Evolutionary conservation across 2,797 vertebrate genomes (phyloP).

Genomic region (Cynopterus sphinx): DNA sequence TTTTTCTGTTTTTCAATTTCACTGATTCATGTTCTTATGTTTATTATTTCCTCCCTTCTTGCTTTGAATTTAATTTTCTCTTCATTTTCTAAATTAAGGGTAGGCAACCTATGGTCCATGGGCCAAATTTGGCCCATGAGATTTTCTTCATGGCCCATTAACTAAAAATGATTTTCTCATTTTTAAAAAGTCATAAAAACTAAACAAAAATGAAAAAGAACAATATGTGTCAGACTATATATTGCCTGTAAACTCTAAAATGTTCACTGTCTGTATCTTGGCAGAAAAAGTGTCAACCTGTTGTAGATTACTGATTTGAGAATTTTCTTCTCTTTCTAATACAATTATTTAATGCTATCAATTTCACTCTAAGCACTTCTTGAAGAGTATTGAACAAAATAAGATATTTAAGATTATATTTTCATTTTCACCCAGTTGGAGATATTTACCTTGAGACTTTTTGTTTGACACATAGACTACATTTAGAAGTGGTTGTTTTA

Average conservation of each 20-base stretch:
- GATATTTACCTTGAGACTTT: not conserved
- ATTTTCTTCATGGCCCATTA: not conserved
- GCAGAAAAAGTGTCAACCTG: not conserved
- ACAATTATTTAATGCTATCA: not conserved
- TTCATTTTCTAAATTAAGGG: not conserved
- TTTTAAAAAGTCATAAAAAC: not conserved
- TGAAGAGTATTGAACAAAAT: not conserved
- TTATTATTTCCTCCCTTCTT: not conserved
- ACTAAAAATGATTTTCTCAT: not conserved
- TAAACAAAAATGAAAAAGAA: not conserved
- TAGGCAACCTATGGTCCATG: not conserved
- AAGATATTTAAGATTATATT: not conserved
- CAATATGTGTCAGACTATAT: not conserved
- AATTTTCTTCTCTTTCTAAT: not conserved
- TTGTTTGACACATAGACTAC: not conserved
- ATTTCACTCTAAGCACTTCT: not conserved
- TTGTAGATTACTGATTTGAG: not conserved
- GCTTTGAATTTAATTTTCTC: not conserved
- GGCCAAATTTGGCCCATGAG: not conserved
- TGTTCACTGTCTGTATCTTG: not conserved
- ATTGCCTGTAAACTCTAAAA: not conserved
- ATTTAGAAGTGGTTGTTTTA: not conserved
- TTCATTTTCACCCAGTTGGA: not conserved
- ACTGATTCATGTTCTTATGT: not conserved
- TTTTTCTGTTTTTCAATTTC: slow-evolving; percentile 4